phyloP scores from a whole-genome alignment of 2,888 invertebrate species.

The Hedychridium roseum region DNA sequence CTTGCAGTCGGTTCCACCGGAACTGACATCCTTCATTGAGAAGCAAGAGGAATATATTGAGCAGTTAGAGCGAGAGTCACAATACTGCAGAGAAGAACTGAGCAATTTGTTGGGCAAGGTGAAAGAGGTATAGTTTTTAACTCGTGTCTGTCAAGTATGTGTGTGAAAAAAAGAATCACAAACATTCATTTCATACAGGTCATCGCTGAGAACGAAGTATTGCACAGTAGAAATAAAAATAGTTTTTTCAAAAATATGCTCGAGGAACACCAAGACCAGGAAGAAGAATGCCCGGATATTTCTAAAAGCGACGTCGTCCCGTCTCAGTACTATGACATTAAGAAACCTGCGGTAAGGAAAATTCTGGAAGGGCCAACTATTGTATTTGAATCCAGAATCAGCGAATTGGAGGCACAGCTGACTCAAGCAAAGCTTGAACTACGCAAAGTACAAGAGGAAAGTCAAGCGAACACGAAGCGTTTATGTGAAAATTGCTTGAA shows the following conservation, averaged over 20 bases:
- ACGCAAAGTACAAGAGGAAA: constrained; percentile 76
- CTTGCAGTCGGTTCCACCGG: constrained; percentile 64
- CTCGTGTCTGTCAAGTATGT: neutral
- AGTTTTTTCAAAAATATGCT: constrained; percentile 73
- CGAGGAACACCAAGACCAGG: constrained; percentile 53
- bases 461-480: constrained; percentile 65
- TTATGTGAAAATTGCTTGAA: constrained; percentile 39
- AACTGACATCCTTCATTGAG: constrained; percentile 82
- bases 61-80: constrained; percentile 84
- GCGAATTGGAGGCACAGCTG: constrained; percentile 84
- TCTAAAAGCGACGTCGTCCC: no score
- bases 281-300: no score
- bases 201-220: constrained; percentile 82
- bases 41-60: constrained; percentile 89
- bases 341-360: constrained; percentile 34
- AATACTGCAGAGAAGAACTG: constrained; percentile 83
- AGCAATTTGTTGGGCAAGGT: constrained; percentile 81
- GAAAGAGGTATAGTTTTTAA: constrained; percentile 69
- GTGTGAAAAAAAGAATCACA: neutral
- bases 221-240: constrained; percentile 80
- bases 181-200: constrained; percentile 55
- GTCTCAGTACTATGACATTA: constrained; percentile 23
- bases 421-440: constrained; percentile 81
- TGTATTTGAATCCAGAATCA: constrained; percentile 84
- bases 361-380: constrained; percentile 78